Conservation (phyloP, 2,888 invertebrate species). For the Drosophila anceps region DNA sequence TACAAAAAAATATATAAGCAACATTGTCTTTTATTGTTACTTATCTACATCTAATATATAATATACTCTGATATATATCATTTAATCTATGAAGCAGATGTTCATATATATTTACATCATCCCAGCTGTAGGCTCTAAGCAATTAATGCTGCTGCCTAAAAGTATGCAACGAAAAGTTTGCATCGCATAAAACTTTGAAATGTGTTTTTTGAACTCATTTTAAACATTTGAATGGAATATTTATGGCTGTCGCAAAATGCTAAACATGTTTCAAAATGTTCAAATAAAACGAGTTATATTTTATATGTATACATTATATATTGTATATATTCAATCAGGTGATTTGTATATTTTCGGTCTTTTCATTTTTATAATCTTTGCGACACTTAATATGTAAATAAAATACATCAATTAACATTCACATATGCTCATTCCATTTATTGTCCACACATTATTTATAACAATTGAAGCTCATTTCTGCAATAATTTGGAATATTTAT, state of each 20-base stretch:
- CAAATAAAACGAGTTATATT: not conserved
- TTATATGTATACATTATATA: slow-evolving; percentile 15
- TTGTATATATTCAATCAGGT: slow-evolving; percentile 27
- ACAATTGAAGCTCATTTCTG: slow-evolving; percentile 65
- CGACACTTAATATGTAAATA: slow-evolving; percentile 53
- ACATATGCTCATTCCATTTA: slow-evolving; percentile 64
- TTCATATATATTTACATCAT: not conserved
- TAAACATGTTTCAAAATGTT: not conserved
- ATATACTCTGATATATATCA: no score
- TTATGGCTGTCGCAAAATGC: not conserved
- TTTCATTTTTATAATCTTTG: slow-evolving; percentile 62
- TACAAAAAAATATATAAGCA: slow-evolving; percentile 43
- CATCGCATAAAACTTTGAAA: not conserved
- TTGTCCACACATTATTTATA: slow-evolving; percentile 64
- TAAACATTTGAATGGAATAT: not conserved
- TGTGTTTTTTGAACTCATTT: not conserved
- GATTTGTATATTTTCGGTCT: slow-evolving; percentile 68
- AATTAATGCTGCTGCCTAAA: not conserved
- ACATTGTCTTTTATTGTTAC: not conserved
- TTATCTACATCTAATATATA: not conserved
- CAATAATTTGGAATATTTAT: slow-evolving; percentile 34
- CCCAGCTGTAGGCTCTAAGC: not conserved
- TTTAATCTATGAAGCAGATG: no score
- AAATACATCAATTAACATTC: slow-evolving; percentile 56
- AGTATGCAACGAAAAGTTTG: slow-evolving; percentile 17